Conservation (phyloP, 2,113 vertebrate species). For the Galemys pyrenaicus region DNA sequence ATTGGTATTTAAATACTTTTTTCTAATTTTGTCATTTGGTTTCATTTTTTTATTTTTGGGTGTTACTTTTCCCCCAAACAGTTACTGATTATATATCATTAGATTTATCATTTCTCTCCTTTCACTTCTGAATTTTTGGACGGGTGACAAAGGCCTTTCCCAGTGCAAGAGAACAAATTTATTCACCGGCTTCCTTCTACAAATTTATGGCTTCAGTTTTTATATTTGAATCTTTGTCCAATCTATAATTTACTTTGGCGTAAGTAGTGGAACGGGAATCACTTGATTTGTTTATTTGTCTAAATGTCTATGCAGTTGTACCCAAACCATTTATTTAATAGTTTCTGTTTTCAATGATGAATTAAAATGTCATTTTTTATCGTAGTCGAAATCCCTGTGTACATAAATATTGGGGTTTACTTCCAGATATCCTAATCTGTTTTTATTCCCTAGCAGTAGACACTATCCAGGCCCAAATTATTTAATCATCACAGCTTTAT, state of each 20-base stretch:
- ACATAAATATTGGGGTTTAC: constrained; percentile 2
- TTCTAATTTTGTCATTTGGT: background rate
- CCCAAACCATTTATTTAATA: background rate
- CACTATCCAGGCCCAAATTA: background rate
- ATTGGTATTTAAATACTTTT: background rate
- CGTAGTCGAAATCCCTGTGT: background rate
- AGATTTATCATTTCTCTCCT: background rate
- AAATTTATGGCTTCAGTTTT: constrained; percentile 3
- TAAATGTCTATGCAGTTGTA: constrained; percentile 29
- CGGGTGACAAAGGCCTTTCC: background rate
- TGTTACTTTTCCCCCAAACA: background rate
- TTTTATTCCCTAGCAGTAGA: background rate
- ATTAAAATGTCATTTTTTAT: constrained; percentile 44
- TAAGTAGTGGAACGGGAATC: background rate
- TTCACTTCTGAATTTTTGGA: background rate
- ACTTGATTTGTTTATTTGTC: constrained; percentile 27
- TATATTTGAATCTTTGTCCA: constrained; percentile 10
- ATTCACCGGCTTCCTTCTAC: background rate
- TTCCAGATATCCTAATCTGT: background rate
- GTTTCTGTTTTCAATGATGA: background rate
- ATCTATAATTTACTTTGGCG: background rate
- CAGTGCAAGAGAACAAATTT: background rate
- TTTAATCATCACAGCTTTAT: background rate
- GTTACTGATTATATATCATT: background rate
- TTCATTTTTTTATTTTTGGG: constrained; percentile 7